A percentile compares a stretch with the other conserved stretches of the same genome.
phyloP scores from a whole-genome alignment of 2,888 invertebrate species.

The Phyto melanocephala region DNA sequence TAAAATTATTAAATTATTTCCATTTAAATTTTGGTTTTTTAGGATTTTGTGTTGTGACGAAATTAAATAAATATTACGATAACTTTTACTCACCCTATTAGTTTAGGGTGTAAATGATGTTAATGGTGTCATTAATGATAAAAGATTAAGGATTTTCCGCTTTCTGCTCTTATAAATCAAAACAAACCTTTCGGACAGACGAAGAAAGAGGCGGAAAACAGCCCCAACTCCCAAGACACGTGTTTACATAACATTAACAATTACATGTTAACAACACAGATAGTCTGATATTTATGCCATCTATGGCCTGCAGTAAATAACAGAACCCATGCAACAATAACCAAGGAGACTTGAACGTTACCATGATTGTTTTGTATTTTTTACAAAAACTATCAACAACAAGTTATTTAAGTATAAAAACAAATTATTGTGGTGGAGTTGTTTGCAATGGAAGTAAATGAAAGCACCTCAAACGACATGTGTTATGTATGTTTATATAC shows the following conservation, averaged over 20 bases:
- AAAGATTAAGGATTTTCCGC: neutral
- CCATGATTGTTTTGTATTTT: constrained; percentile 8
- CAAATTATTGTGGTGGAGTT: neutral
- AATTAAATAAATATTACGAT: neutral
- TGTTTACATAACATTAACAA: constrained; percentile 40
- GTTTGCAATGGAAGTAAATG: neutral
- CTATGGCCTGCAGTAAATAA: neutral
- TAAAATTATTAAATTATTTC: too few species aligned
- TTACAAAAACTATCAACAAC: neutral
- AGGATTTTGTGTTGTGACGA: neutral
- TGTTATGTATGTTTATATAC: too few species aligned
- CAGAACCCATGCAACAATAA: neutral
- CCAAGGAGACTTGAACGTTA: constrained; percentile 20
- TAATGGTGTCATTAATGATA: neutral
- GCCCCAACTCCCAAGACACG: constrained; percentile 5
- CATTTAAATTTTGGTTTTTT: neutral
- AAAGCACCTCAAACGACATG: neutral
- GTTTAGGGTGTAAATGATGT: neutral
- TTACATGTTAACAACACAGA: neutral
- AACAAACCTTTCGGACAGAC: neutral
- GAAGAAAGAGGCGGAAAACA: constrained; percentile 9
- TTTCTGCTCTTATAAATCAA: neutral
- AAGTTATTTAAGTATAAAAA: neutral
- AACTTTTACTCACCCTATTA: neutral
- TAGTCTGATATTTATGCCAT: neutral